Evolutionary conservation across 2,888 invertebrate genomes (phyloP), one percentile per base, ranked within the genome.

Genomic region (Pachliopta kotzebuea): DNA sequence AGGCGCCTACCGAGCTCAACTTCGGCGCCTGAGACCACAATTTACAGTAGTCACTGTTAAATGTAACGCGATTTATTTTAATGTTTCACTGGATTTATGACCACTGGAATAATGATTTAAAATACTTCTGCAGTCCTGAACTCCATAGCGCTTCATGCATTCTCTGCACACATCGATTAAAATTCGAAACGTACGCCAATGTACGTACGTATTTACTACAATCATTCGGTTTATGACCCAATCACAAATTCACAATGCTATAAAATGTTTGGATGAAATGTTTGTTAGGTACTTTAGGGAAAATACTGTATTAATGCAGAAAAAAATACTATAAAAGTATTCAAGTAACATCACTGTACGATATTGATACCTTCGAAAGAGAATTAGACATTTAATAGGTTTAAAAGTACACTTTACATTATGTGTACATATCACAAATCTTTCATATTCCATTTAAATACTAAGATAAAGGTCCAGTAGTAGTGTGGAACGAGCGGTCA

Each of bases 151-250:
- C 69, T 69, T 76, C 71, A 73, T 60, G 74, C 71, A 83, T 84
- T 80, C 81, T 69, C 69, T 67, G 74, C 79, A 78, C 78, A 80
- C 71, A 64, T 62, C 71, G 69, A 77, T 82, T 83, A 77, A 74
- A 78, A 85, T 84, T 81, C 75, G 73, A 71, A 79, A 72, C 69
- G 71, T 66, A 68, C 69, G 71, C 61, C 55, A 26, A 61, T 64
- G 45, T 59, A 66, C 67, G 67, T 67, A 62, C 67, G 67, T 67
- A 62, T 72, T 74, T 79, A 76, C 74, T 73, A 73, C 75, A 68
- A 68, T 68, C 70, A 70, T 70, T 68, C 67, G 70, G 70, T 76
- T 79, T 79, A 80, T 74, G 73, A 69, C 70, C 72, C 68, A 70
- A 70, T 70, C 61, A 68, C 67, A 70, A 71, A 72, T 71, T 69